phyloP scores from a whole-genome alignment of 2,888 invertebrate genomes.

The Pterobdella sp. region DNA sequence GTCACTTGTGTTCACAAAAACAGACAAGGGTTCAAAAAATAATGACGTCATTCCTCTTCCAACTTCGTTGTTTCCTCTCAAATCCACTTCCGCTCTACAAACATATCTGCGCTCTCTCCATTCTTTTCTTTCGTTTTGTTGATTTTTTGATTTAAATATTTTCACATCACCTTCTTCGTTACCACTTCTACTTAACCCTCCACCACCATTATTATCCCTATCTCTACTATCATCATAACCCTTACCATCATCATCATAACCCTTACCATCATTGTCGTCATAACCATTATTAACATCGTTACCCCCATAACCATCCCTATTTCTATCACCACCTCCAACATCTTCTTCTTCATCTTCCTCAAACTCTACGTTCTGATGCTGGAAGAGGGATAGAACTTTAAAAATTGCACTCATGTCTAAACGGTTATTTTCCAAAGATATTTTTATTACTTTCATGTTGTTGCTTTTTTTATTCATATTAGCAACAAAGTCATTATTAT shows the following conservation, averaged over 20 bases:
- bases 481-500: background rate
- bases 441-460: constrained; percentile 22
- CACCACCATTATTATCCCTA: no score
- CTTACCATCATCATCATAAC: background rate
- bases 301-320: background rate
- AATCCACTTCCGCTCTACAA: background rate
- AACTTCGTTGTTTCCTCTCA: background rate
- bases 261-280: background rate
- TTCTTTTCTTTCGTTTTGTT: background rate
- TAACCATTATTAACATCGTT: background rate
- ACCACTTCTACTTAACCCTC: no score
- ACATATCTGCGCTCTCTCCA: background rate
- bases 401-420: constrained; percentile 32
- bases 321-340: background rate
- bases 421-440: constrained; percentile 33
- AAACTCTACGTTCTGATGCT: constrained; percentile 29
- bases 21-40: no score
- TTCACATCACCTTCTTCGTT: no score
- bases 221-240: no score
- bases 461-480: no score
- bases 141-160: background rate
- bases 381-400: constrained; percentile 35
- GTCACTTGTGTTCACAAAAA: no score
- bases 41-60: background rate
- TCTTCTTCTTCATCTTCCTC: background rate